A percentile compares a stretch with the other conserved stretches of the same genome.
phyloP scores from a whole-genome alignment of 2,888 invertebrate species.

The Gibbula magus region DNA sequence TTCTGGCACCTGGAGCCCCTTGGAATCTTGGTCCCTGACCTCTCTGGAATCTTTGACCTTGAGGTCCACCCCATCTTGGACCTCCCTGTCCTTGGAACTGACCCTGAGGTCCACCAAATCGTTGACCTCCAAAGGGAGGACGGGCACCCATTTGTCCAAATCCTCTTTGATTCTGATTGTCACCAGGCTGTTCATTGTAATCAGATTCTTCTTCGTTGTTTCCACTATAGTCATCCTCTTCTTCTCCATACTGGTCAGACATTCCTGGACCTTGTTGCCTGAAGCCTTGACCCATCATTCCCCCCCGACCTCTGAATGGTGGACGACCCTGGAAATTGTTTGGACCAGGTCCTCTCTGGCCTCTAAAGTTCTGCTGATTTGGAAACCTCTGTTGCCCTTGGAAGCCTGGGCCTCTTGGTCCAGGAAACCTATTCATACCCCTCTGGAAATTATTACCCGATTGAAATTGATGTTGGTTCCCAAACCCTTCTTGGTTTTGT shows the following conservation, averaged over 20 bases:
- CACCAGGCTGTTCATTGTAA: background rate
- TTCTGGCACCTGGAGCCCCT: background rate
- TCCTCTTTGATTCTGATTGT: background rate
- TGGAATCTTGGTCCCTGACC: slow-evolving; percentile 5
- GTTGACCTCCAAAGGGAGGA: background rate
- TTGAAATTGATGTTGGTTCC: background rate
- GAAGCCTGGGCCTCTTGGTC: slow-evolving; percentile 19
- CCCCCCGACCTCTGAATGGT: background rate
- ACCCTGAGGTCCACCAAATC: slow-evolving; percentile 24
- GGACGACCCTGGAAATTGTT: background rate
- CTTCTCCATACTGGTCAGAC: background rate
- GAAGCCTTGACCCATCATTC: background rate
- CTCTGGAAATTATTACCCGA: background rate
- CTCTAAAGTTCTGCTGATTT: background rate
- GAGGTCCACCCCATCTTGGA: background rate
- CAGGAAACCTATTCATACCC: slow-evolving; percentile 3
- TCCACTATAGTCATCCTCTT: background rate
- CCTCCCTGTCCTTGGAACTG: slow-evolving; percentile 25
- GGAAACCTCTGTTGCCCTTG: slow-evolving; percentile 5
- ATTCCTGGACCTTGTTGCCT: background rate
- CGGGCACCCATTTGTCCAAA: slow-evolving; percentile 2
- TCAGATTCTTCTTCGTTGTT: background rate
- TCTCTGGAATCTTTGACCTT: slow-evolving; percentile 10
- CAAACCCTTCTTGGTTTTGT: background rate
- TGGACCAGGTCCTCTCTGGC: background rate